phyloP scores from a whole-genome alignment of 2,113 vertebrate species.

The Heliornis fulica region DNA sequence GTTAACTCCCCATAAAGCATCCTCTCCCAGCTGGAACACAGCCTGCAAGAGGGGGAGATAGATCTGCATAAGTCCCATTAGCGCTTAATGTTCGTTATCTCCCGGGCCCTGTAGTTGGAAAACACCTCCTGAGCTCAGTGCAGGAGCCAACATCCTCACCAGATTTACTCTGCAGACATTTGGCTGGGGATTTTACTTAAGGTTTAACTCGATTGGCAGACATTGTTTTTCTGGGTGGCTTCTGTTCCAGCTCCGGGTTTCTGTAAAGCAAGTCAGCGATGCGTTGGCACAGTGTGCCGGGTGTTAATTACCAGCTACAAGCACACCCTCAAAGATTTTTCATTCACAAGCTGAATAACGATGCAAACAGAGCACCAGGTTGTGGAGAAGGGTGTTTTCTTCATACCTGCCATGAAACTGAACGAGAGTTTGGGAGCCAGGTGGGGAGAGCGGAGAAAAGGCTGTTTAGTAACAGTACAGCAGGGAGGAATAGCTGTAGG shows the following conservation, averaged over 20 bases:
- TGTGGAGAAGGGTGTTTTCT: not conserved
- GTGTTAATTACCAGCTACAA: slow-evolving; percentile 53
- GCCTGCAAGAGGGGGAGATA: not conserved
- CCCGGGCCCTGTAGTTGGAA: not conserved
- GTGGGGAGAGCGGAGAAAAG: not conserved
- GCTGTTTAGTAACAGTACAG: not conserved
- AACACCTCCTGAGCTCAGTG: slow-evolving; percentile 15
- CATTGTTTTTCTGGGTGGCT: not conserved
- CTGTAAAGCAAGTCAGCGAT: slow-evolving; percentile 24
- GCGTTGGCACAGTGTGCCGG: not conserved
- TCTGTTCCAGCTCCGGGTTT: slow-evolving; percentile 42
- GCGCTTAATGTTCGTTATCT: not conserved
- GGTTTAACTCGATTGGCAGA: slow-evolving; percentile 41
- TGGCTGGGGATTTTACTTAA: slow-evolving; percentile 41
- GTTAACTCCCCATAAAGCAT: slow-evolving; percentile 12
- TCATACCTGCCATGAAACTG: not conserved
- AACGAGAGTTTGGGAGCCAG: not conserved
- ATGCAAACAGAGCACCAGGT: not conserved
- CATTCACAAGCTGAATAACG: slow-evolving; percentile 17
- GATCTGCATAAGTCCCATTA: slow-evolving; percentile 22
- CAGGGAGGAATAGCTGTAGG: not conserved
- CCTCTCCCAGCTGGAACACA: slow-evolving; percentile 4
- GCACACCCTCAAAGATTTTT: slow-evolving; percentile 14
- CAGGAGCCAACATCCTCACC: not conserved
- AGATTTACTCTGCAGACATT: slow-evolving; percentile 28